phyloP scores from a whole-genome alignment of 2,113 vertebrate species.

The Euleptes europaea region DNA sequence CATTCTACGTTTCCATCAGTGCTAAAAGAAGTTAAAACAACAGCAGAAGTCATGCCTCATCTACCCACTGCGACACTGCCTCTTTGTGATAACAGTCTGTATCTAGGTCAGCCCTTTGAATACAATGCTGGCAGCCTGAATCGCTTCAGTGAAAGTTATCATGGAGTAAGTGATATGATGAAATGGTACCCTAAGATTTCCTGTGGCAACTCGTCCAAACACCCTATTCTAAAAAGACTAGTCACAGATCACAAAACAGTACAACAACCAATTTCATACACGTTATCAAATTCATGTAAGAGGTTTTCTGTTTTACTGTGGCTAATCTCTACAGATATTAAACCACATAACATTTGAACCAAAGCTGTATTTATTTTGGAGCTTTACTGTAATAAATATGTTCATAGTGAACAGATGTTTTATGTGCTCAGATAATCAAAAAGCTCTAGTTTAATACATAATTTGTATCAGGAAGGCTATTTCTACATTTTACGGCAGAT shows the following conservation, averaged over 20 bases:
- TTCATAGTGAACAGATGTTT: slow-evolving; percentile 17
- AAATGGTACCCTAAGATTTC: background rate
- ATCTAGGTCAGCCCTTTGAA: background rate
- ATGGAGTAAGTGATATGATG: background rate
- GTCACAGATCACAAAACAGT: slow-evolving; percentile 19
- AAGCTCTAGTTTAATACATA: background rate
- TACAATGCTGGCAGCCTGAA: background rate
- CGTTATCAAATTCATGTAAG: slow-evolving; percentile 20
- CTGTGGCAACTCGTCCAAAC: background rate
- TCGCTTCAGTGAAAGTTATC: background rate
- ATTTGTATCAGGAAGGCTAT: background rate
- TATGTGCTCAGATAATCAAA: background rate
- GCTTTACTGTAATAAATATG: slow-evolving; percentile 14
- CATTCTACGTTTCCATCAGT: background rate
- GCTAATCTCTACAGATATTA: slow-evolving; percentile 33
- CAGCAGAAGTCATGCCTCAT: background rate
- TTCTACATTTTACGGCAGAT: slow-evolving; percentile 3
- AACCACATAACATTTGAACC: slow-evolving; percentile 39
- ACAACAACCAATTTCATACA: slow-evolving; percentile 16
- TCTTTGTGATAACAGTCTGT: background rate
- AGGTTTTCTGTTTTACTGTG: slow-evolving; percentile 41
- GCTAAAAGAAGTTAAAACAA: background rate
- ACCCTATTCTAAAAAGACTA: slow-evolving; percentile 1
- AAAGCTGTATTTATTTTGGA: slow-evolving; percentile 41
- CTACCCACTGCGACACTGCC: background rate